Percentiles rank a stretch among this genome's conserved stretches.
phyloP scores from a whole-genome alignment of 2,888 invertebrate genomes.

The Chalcis sispes region DNA sequence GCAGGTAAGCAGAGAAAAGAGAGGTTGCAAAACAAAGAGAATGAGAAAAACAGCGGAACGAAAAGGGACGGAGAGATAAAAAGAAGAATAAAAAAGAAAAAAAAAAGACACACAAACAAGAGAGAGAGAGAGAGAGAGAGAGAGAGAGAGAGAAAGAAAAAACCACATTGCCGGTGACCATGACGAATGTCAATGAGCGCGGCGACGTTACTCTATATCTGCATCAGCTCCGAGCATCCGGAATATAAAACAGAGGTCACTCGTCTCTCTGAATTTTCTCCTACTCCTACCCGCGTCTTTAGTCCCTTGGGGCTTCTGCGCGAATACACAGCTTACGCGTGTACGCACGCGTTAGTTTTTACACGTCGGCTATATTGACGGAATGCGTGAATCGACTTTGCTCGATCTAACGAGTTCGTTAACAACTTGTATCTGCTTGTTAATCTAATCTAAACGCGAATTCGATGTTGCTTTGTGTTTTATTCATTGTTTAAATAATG shows the following conservation, averaged over 20 bases:
- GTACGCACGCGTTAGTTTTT: constrained; percentile 5
- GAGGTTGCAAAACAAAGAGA: neutral
- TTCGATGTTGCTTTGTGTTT: no score
- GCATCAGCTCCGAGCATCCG: constrained; percentile 24
- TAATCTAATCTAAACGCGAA: no score
- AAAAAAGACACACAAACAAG: no score
- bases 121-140: constrained; percentile 44
- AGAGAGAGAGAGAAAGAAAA: constrained; percentile 41
- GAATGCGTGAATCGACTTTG: neutral
- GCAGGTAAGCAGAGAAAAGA: neutral
- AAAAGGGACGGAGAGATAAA: no score
- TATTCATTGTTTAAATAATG: no score
- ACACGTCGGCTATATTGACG: constrained; percentile 10
- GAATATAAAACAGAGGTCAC: constrained; percentile 56
- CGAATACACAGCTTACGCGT: neutral
- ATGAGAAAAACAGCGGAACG: neutral
- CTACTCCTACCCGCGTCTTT: no score
- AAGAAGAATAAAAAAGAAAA: no score
- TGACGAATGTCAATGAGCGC: constrained; percentile 44
- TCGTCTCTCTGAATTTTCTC: constrained; percentile 17
- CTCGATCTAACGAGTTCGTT: no score
- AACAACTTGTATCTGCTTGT: no score
- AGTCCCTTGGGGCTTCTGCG: neutral
- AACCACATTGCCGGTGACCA: neutral
- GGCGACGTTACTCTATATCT: constrained; percentile 9